phyloP scores from a whole-genome alignment of 1,140 invertebrate species.

The Drosophila nasuta region DNA sequence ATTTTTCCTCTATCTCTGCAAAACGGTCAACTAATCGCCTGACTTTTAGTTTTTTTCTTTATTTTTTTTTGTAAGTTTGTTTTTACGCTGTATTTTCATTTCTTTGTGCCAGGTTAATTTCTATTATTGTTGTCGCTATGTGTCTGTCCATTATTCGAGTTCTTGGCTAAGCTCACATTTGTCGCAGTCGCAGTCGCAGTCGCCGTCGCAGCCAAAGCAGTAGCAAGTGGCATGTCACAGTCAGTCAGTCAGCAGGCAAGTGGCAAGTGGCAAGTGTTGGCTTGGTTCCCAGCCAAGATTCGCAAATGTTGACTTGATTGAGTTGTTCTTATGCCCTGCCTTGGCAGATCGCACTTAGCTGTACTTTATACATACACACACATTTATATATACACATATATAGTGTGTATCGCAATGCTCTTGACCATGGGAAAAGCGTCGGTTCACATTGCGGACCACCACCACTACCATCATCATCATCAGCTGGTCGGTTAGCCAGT shows the following conservation, averaged over 20 bases:
- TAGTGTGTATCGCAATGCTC: background rate
- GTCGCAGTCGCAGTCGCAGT: conserved; percentile 48
- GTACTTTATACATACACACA: conserved; percentile 71
- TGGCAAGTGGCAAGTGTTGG: conserved; percentile 36
- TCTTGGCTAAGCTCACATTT: conserved; percentile 51
- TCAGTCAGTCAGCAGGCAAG: conserved; percentile 9
- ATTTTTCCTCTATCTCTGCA: conserved; percentile 48
- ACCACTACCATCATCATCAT: conserved; percentile 27
- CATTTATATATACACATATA: conserved; percentile 1
- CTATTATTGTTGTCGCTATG: conserved; percentile 41
- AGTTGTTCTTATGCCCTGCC: conserved; percentile 70
- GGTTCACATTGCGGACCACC: conserved; percentile 40
- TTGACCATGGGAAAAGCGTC: conserved; percentile 48
- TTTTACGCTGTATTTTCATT: conserved; percentile 40
- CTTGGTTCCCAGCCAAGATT: conserved; percentile 66
- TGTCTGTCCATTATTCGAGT: conserved; percentile 34
- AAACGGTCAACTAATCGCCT: conserved; percentile 68
- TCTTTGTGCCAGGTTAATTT: conserved; percentile 43
- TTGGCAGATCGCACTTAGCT: conserved; percentile 73
- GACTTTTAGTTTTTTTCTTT: conserved; percentile 33
- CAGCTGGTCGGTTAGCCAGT: background rate
- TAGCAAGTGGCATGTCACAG: conserved; percentile 38
- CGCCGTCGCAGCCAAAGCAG: background rate
- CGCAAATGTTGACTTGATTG: conserved; percentile 69
- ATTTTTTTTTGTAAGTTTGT: conserved; percentile 39